Base-by-base conservation (phyloP, 2,888 invertebrate genomes). In the Erebia palarica region DNA sequence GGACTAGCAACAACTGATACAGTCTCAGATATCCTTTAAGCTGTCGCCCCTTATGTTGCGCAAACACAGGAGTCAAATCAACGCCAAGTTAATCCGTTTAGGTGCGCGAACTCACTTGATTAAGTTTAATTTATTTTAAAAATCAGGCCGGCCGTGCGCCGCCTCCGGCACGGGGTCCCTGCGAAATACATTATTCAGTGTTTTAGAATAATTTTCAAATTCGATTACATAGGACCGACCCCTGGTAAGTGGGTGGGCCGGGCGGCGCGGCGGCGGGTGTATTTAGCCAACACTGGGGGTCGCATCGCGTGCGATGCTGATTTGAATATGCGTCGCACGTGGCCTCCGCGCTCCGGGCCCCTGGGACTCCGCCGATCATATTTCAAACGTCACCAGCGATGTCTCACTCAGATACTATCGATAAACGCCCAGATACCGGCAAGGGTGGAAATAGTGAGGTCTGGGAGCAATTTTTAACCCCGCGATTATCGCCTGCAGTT, bases 161-260 rank as follows among this genome's bases (percentile, higher is more conserved):
- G 90, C 91, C 90, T 87, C 87, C 84, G 90, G 92, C 91, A 83
- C 79, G 81, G 81, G 85, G 87, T 89, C 92, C 90, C 91, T 90
- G 80, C 87, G 79, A 88, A 90, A 93, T 93, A 92, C 93, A 93
- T 93, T 93, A 93, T 93, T 92, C 92, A 93, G 92, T 93, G 93
- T 93, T 93, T 93, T 93, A 93, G 93, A 93, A 93, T 93, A 93
- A 93, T 93, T 93, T 93, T 93, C 92, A 93, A 93, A 93, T 93
- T 93, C 93, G 93, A 93, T 93, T 93, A 93, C 93, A 93, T 93
- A 93, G 92, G 92, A 87, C 90, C 91, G 91, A 91, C 91, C 91
- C 90, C 91, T 86, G 85, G 92, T 91, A 90, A 93, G 93, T 80
- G 81, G 81, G 80, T 79, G 80, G 81, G 81, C 77, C 77, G 78